These are phyloP conservation scores for Engraulis encrasicolus DNA, from an alignment of 2,113 vertebrate species.

Conservation along the genomic window DNA sequence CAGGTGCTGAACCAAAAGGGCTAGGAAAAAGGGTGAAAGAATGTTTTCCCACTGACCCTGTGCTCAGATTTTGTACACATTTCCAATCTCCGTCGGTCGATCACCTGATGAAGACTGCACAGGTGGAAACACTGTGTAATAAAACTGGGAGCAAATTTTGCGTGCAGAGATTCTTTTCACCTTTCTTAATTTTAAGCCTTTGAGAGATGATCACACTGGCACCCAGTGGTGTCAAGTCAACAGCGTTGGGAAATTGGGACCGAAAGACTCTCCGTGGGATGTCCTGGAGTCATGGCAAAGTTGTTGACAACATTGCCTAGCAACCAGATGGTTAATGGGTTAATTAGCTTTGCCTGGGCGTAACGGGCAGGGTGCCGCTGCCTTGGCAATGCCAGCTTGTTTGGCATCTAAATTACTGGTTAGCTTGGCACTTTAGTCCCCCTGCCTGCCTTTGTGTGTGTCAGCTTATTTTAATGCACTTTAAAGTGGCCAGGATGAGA, in stretches of 20 bases:
- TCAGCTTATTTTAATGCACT: neutral
- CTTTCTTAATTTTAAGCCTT: no score
- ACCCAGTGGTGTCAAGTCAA: neutral
- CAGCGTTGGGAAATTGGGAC: neutral
- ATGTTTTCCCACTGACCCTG: no score
- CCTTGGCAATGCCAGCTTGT: neutral
- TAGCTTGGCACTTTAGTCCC: neutral
- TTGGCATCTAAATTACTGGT: neutral
- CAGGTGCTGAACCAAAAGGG: no score
- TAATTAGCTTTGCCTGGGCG: neutral
- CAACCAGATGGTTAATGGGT: constrained; percentile 17
- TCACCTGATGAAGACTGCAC: no score
- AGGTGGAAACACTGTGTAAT: no score
- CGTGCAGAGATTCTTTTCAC: no score
- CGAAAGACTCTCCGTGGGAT: neutral
- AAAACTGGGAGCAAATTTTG: no score
- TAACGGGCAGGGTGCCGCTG: neutral
- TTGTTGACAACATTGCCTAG: neutral
- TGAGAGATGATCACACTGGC: neutral
- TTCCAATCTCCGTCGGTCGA: no score
- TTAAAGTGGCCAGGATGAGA: neutral
- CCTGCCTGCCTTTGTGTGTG: neutral
- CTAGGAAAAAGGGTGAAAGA: no score
- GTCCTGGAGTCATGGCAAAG: neutral
- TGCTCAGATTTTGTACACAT: no score